Percentiles rank a stretch among this genome's conserved stretches.
Conservation (phyloP, 2,888 invertebrate genomes). For the Drosophila eohydei region DNA sequence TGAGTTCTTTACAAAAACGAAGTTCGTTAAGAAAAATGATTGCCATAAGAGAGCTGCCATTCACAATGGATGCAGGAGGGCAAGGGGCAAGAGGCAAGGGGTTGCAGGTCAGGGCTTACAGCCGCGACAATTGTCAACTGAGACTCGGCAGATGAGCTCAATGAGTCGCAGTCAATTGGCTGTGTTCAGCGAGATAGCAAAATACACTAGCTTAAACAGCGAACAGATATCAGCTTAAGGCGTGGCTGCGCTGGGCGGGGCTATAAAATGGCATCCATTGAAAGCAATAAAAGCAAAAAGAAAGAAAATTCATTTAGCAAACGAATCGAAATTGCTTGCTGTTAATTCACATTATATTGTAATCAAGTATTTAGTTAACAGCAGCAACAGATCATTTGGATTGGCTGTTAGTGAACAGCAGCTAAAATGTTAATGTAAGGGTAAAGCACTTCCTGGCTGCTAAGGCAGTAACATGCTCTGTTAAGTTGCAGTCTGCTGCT, state of each 20-base stretch:
- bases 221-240: slow-evolving; percentile 5
- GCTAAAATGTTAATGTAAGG: not conserved
- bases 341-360: not conserved
- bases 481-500: not conserved
- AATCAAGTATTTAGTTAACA: not conserved
- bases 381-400: not conserved
- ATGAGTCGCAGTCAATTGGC: slow-evolving; percentile 51
- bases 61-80: slow-evolving; percentile 64
- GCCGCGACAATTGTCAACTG: slow-evolving; percentile 16
- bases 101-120: slow-evolving; percentile 6
- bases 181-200: slow-evolving; percentile 23
- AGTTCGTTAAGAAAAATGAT: slow-evolving; percentile 35
- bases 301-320: not conserved
- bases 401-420: not conserved
- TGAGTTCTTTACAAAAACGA: slow-evolving; percentile 57
- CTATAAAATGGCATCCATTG: not conserved
- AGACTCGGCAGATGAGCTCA: slow-evolving; percentile 43
- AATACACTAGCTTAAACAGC: slow-evolving; percentile 4
- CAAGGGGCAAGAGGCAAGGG: not conserved
- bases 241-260: not conserved
- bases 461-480: not conserved
- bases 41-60: slow-evolving; percentile 48
- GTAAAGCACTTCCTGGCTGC: not conserved
- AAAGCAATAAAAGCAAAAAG: slow-evolving; percentile 6
- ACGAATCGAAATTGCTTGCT: not conserved